Conservation (phyloP, 2,888 invertebrate species). For the Tipula unca region DNA sequence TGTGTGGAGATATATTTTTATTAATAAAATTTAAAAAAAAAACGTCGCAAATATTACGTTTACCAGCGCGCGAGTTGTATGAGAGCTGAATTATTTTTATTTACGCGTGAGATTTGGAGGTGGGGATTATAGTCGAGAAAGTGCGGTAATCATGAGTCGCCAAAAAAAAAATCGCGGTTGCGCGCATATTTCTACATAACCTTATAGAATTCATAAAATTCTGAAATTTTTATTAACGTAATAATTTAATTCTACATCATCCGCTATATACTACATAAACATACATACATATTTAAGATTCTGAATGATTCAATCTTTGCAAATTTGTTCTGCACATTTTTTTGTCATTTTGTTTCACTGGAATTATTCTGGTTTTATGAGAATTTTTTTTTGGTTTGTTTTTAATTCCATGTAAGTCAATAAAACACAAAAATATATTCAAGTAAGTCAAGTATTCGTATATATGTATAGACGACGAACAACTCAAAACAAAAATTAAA, state of each 20-base stretch:
- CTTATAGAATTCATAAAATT: background rate
- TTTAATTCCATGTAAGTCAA: too few relatives aligned
- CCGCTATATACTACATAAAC: background rate
- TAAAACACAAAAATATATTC: background rate
- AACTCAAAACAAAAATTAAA: background rate
- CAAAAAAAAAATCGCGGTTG: background rate
- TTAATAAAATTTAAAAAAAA: background rate
- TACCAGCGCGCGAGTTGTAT: background rate
- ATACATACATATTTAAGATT: background rate
- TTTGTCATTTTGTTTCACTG: background rate
- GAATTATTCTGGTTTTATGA: background rate
- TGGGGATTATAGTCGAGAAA: background rate
- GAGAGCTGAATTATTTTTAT: background rate
- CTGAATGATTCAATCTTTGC: background rate
- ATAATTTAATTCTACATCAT: background rate
- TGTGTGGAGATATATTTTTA: background rate
- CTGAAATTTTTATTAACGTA: background rate
- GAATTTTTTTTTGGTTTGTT: too few relatives aligned
- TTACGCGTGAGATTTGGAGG: background rate
- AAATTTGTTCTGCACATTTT: background rate
- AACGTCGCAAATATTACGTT: background rate
- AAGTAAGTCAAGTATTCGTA: background rate
- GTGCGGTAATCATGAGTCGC: background rate
- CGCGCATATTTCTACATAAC: background rate
- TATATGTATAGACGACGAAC: too few relatives aligned